Evolutionary conservation across 1,140 invertebrate species (phyloP), one percentile per base, ranked within the genome.

Genomic region (Drosophila persimilis): DNA sequence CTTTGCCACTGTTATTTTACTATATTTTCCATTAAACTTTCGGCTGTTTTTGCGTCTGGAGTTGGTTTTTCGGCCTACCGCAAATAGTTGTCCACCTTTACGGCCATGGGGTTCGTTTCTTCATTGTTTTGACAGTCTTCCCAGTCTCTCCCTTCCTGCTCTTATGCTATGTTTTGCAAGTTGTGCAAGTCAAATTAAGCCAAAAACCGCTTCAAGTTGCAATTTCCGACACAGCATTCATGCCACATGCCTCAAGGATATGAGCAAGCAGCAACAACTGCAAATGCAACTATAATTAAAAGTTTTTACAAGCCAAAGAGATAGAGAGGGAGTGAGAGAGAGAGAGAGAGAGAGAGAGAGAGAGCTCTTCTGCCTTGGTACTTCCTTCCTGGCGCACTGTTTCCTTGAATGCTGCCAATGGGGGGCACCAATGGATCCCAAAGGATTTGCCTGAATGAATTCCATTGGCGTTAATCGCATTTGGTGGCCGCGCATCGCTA

Each of bases 211-310:
- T 80, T 86, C 67, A 74, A 85, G 73, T 85, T 85, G 77, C 80
- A 85, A 85, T 85, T 85, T 85, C 81, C 80, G 80, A 86, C 67
- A 73, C 70, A 81, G 63, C 64, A 83, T 57, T 35, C 31, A 3
- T 9, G 60, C 53, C 46, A 73, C 83, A 73, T 80, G 62, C 47
- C 77, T 77, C 29, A 65, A 73, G 81, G 76, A 64, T 75, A 60
- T 72, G 59, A 61, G 71, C 55, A 59, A 64, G 47, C 59, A 51
- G 46, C 48, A 48, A 81, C 11, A 79, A 55, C 58, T 29, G 63
- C 67, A 77, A 64, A 73, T 73, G 77, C 70, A 84, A 84, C 81
- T 77, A 80, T 85, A 86, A 86, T 85, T 85, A 86, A 80, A 85
- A 80, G 63, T 85, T 84, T 81, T 29, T n/a, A 29, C 44, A 43